These are phyloP conservation scores for Cetoscarus ocellatus DNA, from an alignment of 2,797 vertebrate genomes.

Conservation along the genomic window DNA sequence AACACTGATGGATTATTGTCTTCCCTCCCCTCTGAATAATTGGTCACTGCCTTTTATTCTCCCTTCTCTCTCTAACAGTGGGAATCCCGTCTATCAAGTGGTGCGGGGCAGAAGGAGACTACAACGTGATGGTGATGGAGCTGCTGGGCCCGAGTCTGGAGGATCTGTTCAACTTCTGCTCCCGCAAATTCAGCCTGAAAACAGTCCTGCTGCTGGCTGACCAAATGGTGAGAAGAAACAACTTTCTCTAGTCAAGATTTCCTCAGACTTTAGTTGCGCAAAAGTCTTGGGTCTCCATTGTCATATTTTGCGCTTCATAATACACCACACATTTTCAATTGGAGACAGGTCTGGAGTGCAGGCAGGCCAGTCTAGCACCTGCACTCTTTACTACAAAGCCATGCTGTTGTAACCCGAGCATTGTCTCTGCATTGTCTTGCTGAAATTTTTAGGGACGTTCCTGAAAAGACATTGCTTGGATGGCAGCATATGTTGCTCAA, in stretches of 20 bases:
- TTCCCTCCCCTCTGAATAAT: not conserved
- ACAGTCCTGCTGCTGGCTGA: conserved; percentile 96
- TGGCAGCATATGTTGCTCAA: too few species aligned
- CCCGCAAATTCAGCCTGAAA: conserved; percentile 97
- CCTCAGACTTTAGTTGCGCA: too few species aligned
- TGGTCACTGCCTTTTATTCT: not conserved
- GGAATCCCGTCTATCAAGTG: conserved; percentile 98
- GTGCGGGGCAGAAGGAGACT: conserved; percentile 97
- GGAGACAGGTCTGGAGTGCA: too few species aligned
- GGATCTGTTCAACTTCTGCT: conserved; percentile 98
- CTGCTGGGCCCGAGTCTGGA: conserved; percentile 95
- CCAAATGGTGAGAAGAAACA: conserved; percentile 91
- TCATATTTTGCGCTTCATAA: too few species aligned
- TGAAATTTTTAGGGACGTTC: too few species aligned
- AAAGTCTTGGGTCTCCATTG: too few species aligned
- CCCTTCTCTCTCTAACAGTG: conserved; percentile 79
- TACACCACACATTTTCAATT: too few species aligned
- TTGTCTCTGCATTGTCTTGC: too few species aligned
- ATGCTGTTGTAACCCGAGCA: too few species aligned
- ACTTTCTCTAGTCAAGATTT: not conserved
- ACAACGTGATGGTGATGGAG: conserved; percentile 99
- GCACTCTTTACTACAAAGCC: too few species aligned
- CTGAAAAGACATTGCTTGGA: too few species aligned
- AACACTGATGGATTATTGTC: not conserved
- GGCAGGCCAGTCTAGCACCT: too few species aligned